Evolutionary conservation across 2,113 vertebrate genomes (phyloP), one percentile per base, ranked within the genome.

Genomic region (Dromiciops gliroides): DNA sequence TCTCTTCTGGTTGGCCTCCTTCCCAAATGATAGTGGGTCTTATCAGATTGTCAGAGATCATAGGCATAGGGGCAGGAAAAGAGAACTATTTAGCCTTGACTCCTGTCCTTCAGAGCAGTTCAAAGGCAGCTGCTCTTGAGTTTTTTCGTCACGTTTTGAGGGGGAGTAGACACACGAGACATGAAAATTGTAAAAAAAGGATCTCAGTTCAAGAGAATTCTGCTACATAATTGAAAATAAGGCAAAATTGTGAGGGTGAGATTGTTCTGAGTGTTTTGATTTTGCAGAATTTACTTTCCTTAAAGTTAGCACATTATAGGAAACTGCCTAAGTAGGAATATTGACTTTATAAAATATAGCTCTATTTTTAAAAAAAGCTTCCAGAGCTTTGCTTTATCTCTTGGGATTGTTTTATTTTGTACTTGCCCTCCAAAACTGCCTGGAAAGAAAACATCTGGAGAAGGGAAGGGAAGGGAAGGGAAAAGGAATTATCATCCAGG

Each of bases 281-380:
- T 94, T 97, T 95, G 28, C 90, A 50, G 37, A 96, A 91, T 94
- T 94, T 94, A 44, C 89, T 95, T 96, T 96, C 49, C 93, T 95
- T 96, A 83, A 89, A 95, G 88, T 95, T 90, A 96, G 53, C 89
- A 37, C 89, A 67, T 93, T 92, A 91, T 47, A 31, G 56, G 92
- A 95, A 97, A 93, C 90, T 90, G 95, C 94, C 95, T 48, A 3
- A 48, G 28, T 94, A 95, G 49, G 51, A 51, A 96, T 95, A 96
- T 92, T 88, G 96, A 94, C 95, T 83, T 97, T 95, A 92, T 56
- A 50, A 60, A 93, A 92, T n/a, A 89, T 25, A 90, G 23, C 1
- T 11, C 83, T 16, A 60, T 56, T 96, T 95, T 93, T 26, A 90
- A 75, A 60, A 96, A 94, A 90, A 52, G 96, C 94, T 95, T 83